Conservation (phyloP, 2,888 invertebrate species). For the Athrips mouffetella region DNA sequence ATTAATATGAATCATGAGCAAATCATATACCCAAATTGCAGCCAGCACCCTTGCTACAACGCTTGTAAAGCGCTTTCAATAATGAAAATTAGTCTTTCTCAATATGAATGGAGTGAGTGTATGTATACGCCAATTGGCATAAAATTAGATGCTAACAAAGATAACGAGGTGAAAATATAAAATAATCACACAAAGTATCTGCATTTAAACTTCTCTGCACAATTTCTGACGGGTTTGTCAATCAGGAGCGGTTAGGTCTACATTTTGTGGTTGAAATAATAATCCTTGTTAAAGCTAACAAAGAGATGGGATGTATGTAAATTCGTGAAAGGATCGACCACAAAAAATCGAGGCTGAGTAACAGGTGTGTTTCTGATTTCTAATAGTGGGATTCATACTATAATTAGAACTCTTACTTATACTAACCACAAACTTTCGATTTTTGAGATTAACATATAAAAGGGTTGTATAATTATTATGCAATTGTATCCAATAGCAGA, state of each 20-base stretch:
- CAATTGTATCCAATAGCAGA: neutral
- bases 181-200: slow-evolving; percentile 42
- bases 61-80: too few species aligned
- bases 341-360: slow-evolving; percentile 65
- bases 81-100: slow-evolving; percentile 3
- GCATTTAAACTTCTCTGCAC: slow-evolving; percentile 39
- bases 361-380: slow-evolving; percentile 70
- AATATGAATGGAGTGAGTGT: slow-evolving; percentile 20
- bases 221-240: slow-evolving; percentile 59
- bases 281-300: slow-evolving; percentile 66
- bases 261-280: slow-evolving; percentile 73
- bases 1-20: too few species aligned
- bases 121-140: slow-evolving; percentile 41
- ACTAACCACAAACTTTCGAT: slow-evolving; percentile 55
- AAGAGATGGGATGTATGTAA: slow-evolving; percentile 69
- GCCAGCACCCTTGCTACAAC: too few species aligned
- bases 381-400: slow-evolving; percentile 56
- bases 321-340: slow-evolving; percentile 61
- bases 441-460: slow-evolving; percentile 26
- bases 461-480: slow-evolving; percentile 11
- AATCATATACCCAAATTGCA: too few species aligned
- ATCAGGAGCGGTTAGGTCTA: slow-evolving; percentile 61
- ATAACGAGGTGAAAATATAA: slow-evolving; percentile 58
- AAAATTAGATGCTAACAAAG: slow-evolving; percentile 55
- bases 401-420: slow-evolving; percentile 56